phyloP scores from a whole-genome alignment of 2,797 vertebrate species.

The Chanos chanos region DNA sequence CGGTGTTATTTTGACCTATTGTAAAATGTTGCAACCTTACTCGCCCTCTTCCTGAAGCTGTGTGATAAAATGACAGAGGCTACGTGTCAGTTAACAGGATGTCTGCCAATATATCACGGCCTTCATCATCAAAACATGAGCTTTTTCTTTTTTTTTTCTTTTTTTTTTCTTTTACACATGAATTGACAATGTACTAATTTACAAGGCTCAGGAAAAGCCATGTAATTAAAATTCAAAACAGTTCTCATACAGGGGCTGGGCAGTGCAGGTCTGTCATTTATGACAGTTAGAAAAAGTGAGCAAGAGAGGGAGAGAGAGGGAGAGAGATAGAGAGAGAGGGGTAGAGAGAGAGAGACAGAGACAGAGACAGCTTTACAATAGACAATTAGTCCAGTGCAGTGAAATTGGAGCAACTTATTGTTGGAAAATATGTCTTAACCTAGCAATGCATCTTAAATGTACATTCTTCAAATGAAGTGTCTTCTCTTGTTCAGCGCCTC shows the following conservation, averaged over 20 bases:
- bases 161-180: slow-evolving; percentile 69
- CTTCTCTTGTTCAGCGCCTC: too few relatives aligned
- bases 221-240: slow-evolving; percentile 39
- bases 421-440: too few relatives aligned
- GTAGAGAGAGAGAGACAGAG: too few relatives aligned
- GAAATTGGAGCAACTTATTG: too few relatives aligned
- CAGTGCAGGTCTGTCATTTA: neutral
- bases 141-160: too few relatives aligned
- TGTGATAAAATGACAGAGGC: slow-evolving; percentile 69
- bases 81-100: slow-evolving; percentile 65
- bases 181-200: slow-evolving; percentile 69
- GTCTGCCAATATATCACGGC: slow-evolving; percentile 74
- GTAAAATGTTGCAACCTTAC: slow-evolving; percentile 77
- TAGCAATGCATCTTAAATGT: too few relatives aligned
- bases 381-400: too few relatives aligned
- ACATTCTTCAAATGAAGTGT: too few relatives aligned
- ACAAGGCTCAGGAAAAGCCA: slow-evolving; percentile 53
- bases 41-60: slow-evolving; percentile 58
- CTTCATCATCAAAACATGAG: slow-evolving; percentile 60
- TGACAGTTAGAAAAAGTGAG: too few relatives aligned
- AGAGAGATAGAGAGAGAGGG: too few relatives aligned
- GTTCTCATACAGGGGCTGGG: slow-evolving; percentile 20
- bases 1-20: slow-evolving; percentile 79
- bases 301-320: too few relatives aligned
- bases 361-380: too few relatives aligned